Evolutionary conservation across 92 coral and sea anemone species (phyloP).

Genomic region (Anthopleura xanthogrammica): DNA sequence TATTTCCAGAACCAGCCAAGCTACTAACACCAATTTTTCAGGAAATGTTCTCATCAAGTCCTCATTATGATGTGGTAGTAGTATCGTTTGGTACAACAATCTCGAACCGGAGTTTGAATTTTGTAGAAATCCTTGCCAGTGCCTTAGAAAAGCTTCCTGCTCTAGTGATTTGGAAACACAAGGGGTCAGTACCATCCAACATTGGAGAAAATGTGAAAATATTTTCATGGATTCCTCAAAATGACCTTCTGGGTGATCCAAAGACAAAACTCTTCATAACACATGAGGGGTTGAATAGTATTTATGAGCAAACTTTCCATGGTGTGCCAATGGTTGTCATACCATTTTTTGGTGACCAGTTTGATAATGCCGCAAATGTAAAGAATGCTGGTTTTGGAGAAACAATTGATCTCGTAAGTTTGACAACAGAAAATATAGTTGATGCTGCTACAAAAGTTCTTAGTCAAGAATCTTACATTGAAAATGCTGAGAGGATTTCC

Average conservation of each 20-base stretch:
- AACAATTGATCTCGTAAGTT: slow-evolving; percentile 25
- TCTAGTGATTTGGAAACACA: slow-evolving; percentile 72
- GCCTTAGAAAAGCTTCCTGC: slow-evolving; percentile 58
- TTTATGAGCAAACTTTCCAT: slow-evolving; percentile 69
- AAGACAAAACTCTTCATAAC: slow-evolving; percentile 68
- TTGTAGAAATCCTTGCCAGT: slow-evolving; percentile 54
- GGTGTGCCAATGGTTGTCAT: slow-evolving; percentile 73
- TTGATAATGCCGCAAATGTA: slow-evolving; percentile 61
- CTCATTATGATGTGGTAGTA: slow-evolving; percentile 36
- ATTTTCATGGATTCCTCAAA: slow-evolving; percentile 68
- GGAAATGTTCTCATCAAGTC: slow-evolving; percentile 39
- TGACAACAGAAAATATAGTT: slow-evolving; percentile 41
- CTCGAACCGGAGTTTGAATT: slow-evolving; percentile 48
- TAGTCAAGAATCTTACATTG: slow-evolving; percentile 28
- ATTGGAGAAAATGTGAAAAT: slow-evolving; percentile 50
- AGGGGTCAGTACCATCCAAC: slow-evolving; percentile 41
- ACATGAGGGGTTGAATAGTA: slow-evolving; percentile 80
- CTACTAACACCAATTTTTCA: slow-evolving; percentile 46
- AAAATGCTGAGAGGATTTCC: slow-evolving; percentile 50
- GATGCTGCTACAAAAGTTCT: slow-evolving; percentile 51
- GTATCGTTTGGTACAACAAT: slow-evolving; percentile 85
- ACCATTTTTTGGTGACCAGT: slow-evolving; percentile 78
- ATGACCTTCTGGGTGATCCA: slow-evolving; percentile 73
- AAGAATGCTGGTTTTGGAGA: slow-evolving; percentile 65
- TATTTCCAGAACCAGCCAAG: slow-evolving; percentile 71